Evolutionary conservation across 1,140 invertebrate species (phyloP).

Genomic region (Paracyclopina nana): DNA sequence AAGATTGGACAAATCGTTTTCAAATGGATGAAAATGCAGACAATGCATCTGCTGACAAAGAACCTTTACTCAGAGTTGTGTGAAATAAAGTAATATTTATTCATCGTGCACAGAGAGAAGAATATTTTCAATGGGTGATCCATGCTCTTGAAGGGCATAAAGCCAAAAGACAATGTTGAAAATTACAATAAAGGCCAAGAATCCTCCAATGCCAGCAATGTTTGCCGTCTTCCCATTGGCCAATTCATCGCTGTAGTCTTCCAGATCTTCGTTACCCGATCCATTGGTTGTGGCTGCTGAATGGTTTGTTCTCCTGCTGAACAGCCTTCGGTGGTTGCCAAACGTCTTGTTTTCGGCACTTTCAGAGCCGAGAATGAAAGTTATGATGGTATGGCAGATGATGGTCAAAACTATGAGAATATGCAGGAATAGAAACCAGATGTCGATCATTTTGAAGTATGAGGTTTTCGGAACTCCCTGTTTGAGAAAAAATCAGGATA

Average conservation of each 20-base stretch:
- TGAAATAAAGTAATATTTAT: background rate
- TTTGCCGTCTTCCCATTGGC: background rate
- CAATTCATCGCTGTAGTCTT: background rate
- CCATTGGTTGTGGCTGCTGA: background rate
- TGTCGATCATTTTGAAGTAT: slow-evolving; percentile 16
- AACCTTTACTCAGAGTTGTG: background rate
- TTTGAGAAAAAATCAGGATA: background rate
- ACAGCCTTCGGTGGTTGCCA: background rate
- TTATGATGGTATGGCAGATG: slow-evolving; percentile 16
- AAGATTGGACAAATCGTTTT: background rate
- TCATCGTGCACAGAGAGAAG: background rate
- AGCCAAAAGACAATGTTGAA: slow-evolving; percentile 3
- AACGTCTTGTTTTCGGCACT: background rate
- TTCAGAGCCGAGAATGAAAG: background rate
- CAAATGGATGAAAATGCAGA: background rate
- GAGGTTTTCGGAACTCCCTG: slow-evolving; percentile 14
- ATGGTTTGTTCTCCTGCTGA: background rate
- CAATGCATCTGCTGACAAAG: background rate
- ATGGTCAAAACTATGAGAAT: slow-evolving; percentile 14
- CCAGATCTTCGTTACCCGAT: background rate
- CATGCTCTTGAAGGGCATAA: background rate
- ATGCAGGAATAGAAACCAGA: slow-evolving; percentile 15
- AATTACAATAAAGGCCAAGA: background rate
- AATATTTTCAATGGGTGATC: no score
- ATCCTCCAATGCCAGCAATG: background rate